Base-by-base conservation (phyloP, 2,888 invertebrate genomes). In the Scaptomyza parva region DNA sequence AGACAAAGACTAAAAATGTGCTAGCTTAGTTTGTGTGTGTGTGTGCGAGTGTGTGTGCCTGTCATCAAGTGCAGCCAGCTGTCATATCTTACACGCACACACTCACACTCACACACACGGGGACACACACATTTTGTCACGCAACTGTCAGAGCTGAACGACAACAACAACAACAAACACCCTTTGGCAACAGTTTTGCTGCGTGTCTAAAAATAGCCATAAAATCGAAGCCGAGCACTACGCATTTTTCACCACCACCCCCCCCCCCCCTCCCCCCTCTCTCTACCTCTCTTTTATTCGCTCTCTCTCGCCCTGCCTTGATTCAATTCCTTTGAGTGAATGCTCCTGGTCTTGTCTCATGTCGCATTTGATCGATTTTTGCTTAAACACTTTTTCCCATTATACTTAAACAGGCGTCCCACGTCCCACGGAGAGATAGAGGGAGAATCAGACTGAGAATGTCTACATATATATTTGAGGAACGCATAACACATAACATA, bases 341-440 rank as follows among this genome's bases (percentile, higher is more conserved):
- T 24, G 28, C 37, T 54, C 33, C 39, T 18, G 43, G 18, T 28
- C 28, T 33, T 41, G 40, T 33, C 40, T 40, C 39, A 40, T 63
- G 44, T 52, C 41, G 44, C 62, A 50, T 70, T 71, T 65, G 75
- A 80, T 82, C 81, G 81, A 86, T 82, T 82, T 82, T 82, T 54
- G 51, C 62, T 63, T 70, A 45, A 39, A 30, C 55, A 68, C 72
- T 51, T 68, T 73, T 73, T n/a, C n/a, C 65, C 52, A 57, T 70
- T 55, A 41, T 48, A 48, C 72, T 59, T 53, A 55, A 61, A 47
- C 14, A 58, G 22, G 54, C 69, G 51, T 59, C 52, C 64, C 41
- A 43, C 14, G 33, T 20, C 24, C 24, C n/a, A n/a, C n/a, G n/a
- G n/a, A n/a, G n/a, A n/a, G n/a, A n/a, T n/a, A n/a, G n/a, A n/a